phyloP scores from a whole-genome alignment of 2,113 vertebrate genomes.

The Lophochroa leadbeateri region DNA sequence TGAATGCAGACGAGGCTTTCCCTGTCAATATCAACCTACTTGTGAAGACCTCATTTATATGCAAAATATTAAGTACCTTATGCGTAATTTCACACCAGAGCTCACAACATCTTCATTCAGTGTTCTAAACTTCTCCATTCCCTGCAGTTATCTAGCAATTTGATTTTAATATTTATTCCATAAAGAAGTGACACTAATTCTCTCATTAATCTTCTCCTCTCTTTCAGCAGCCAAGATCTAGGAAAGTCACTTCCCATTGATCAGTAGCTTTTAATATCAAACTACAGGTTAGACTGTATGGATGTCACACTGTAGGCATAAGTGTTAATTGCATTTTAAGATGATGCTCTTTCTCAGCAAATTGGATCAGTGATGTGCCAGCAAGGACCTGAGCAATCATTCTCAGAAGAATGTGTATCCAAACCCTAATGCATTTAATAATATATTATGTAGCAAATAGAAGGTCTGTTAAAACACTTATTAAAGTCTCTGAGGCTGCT shows the following conservation, averaged over 20 bases:
- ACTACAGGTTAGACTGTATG: constrained; percentile 35
- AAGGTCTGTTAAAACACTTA: constrained; percentile 38
- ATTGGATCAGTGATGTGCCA: constrained; percentile 46
- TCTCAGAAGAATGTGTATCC: not conserved
- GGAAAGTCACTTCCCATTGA: constrained; percentile 49
- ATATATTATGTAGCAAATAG: constrained; percentile 29
- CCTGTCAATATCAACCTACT: not conserved
- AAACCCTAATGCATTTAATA: constrained; percentile 12
- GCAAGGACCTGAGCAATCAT: constrained; percentile 5
- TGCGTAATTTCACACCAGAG: not conserved
- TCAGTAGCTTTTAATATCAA: constrained; percentile 54
- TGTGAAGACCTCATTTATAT: not conserved
- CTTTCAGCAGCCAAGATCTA: constrained; percentile 39
- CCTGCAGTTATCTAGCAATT: constrained; percentile 36
- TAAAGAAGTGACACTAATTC: constrained; percentile 40
- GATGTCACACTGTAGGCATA: constrained; percentile 12
- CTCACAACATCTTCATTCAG: not conserved
- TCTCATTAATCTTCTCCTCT: constrained; percentile 51
- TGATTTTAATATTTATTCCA: constrained; percentile 33
- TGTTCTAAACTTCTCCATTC: not conserved
- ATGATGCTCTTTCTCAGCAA: constrained; percentile 37
- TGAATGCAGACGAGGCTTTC: not conserved
- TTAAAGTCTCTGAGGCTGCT: constrained; percentile 17
- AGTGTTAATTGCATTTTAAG: constrained; percentile 55
- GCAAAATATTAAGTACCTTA: not conserved